Conservation (phyloP, 2,113 vertebrate species). For the Tachysurus vachellii region DNA sequence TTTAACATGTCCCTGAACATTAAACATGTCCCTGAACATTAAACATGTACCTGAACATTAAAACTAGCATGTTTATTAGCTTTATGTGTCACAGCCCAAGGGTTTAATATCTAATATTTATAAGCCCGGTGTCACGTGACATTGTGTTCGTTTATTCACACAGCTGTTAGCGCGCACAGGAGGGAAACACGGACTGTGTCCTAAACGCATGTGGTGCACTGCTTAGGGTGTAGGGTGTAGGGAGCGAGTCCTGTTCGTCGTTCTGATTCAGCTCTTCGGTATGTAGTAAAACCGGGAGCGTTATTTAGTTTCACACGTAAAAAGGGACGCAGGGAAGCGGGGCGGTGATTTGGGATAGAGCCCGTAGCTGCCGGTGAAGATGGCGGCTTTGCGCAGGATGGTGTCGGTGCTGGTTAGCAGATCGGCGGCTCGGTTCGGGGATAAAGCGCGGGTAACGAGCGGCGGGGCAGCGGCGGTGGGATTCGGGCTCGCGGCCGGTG, state of each 20-base stretch:
- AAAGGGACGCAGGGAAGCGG: neutral
- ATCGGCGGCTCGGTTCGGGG: neutral
- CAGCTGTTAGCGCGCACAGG: neutral
- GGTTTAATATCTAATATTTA: neutral
- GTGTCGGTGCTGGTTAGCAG: constrained; percentile 18
- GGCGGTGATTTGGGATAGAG: neutral
- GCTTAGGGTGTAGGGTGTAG: neutral
- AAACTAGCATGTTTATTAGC: neutral
- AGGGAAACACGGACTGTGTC: neutral
- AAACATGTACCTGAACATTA: no score
- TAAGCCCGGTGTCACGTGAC: constrained; percentile 12
- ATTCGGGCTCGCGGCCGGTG: constrained; percentile 66
- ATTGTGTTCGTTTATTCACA: neutral
- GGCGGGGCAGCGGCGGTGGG: constrained; percentile 57
- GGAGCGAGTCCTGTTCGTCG: neutral
- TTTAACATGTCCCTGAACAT: no score
- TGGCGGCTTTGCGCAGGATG: constrained; percentile 31
- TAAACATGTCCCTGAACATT: no score
- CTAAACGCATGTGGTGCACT: neutral
- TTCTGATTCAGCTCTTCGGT: neutral
- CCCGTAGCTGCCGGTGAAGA: constrained; percentile 6
- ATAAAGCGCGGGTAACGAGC: neutral
- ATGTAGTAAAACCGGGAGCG: neutral
- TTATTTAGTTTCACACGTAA: neutral
- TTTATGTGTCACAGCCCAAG: no score